Conservation (phyloP, 2,113 vertebrate species). For the Acanthisitta chloris region DNA sequence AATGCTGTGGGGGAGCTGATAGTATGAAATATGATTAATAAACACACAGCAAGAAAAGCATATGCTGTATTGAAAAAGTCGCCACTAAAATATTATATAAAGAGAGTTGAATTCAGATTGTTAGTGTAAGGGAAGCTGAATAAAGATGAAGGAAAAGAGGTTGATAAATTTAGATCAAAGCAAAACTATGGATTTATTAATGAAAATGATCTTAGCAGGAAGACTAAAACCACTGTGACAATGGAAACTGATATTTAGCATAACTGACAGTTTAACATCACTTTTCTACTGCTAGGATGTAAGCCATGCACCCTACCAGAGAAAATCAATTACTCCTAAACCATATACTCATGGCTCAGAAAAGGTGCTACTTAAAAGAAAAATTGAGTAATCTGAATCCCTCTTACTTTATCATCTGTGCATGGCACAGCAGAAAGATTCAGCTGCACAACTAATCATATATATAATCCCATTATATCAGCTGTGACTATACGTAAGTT, state of each 20-base stretch:
- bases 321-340: constrained; percentile 27
- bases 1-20: background rate
- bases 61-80: background rate
- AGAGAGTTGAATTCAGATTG: background rate
- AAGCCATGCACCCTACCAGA: background rate
- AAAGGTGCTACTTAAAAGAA: background rate
- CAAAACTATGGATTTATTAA: background rate
- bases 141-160: background rate
- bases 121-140: background rate
- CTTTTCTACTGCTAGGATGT: background rate
- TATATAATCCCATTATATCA: background rate
- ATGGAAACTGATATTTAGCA: background rate
- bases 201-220: background rate
- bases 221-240: background rate
- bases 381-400: background rate
- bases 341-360: background rate
- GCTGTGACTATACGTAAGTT: background rate
- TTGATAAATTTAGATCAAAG: background rate
- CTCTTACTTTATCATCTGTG: background rate
- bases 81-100: background rate
- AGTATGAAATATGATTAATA: constrained; percentile 11
- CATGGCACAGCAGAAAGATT: background rate
- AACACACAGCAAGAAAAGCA: background rate
- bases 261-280: background rate
- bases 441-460: background rate